These are phyloP conservation scores for Cheilosia scutellata DNA, from an alignment of 2,888 invertebrate species.

Conservation along the genomic window DNA sequence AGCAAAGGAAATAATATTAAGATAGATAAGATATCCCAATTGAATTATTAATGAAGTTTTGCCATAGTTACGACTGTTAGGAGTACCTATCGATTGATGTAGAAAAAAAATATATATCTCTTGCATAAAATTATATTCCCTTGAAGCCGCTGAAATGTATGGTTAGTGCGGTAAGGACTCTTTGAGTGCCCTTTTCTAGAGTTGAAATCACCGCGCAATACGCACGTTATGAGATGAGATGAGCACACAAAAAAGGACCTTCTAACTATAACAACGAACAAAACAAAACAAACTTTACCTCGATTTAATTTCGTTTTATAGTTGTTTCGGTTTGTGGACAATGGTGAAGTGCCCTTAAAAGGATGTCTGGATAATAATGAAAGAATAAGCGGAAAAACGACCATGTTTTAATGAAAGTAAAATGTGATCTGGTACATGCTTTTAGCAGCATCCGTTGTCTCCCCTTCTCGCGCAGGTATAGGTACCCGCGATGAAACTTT, in stretches of 20 bases:
- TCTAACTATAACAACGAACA: background rate
- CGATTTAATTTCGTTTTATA: slow-evolving; percentile 41
- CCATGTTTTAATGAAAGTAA: slow-evolving; percentile 32
- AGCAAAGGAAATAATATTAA: background rate
- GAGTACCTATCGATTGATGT: background rate
- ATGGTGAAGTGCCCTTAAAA: slow-evolving; percentile 3
- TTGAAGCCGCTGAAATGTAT: slow-evolving; percentile 9
- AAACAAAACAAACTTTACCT: background rate
- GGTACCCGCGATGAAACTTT: background rate
- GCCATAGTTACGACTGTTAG: slow-evolving; percentile 10
- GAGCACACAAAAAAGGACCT: background rate
- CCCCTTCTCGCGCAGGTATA: background rate
- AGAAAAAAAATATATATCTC: background rate
- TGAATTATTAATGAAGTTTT: slow-evolving; percentile 57
- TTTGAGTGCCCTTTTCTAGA: slow-evolving; percentile 3
- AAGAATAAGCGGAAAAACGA: slow-evolving; percentile 7
- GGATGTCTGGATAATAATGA: slow-evolving; percentile 13
- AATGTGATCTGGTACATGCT: slow-evolving; percentile 34
- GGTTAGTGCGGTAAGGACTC: slow-evolving; percentile 13
- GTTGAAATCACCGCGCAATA: background rate
- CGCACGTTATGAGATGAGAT: background rate
- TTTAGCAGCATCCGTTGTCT: slow-evolving; percentile 9
- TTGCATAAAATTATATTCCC: background rate
- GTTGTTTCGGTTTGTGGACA: background rate
- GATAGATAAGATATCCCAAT: slow-evolving; percentile 14